Conservation (phyloP, 2,888 invertebrate genomes). For the Orthosia gothica region DNA sequence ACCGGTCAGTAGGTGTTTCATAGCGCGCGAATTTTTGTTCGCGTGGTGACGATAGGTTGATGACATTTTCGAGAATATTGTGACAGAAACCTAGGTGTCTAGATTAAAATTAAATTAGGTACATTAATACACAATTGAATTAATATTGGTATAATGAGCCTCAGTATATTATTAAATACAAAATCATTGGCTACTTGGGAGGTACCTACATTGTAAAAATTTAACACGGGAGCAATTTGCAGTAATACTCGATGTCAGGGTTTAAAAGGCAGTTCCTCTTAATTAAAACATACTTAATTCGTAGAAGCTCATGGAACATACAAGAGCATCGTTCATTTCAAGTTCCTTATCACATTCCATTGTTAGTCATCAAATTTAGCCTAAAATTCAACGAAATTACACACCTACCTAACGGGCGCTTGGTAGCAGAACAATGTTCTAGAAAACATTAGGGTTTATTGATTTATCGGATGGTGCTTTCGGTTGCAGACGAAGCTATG, state of each 20-base stretch:
- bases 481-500: background rate
- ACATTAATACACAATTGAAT: too few species aligned
- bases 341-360: constrained; percentile 33
- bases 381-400: constrained; percentile 27
- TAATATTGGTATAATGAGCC: too few species aligned
- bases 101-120: background rate
- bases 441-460: constrained; percentile 41
- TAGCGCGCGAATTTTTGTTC: constrained; percentile 31
- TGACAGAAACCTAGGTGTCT: background rate
- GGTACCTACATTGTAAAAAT: too few species aligned
- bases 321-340: constrained; percentile 4
- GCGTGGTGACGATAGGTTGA: constrained; percentile 1
- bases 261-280: too few species aligned
- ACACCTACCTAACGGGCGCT: constrained; percentile 9
- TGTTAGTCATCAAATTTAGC: constrained; percentile 40
- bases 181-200: too few species aligned
- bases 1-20: background rate
- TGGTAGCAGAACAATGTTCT: constrained; percentile 37
- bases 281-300: background rate
- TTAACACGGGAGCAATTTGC: too few species aligned
- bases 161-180: too few species aligned
- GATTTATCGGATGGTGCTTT: constrained; percentile 32
- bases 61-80: constrained; percentile 31
- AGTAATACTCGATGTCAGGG: too few species aligned
- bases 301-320: background rate